Evolutionary conservation across 2,888 invertebrate genomes (phyloP), one percentile per base, ranked within the genome.

Genomic region (Pachliopta kotzebuea): DNA sequence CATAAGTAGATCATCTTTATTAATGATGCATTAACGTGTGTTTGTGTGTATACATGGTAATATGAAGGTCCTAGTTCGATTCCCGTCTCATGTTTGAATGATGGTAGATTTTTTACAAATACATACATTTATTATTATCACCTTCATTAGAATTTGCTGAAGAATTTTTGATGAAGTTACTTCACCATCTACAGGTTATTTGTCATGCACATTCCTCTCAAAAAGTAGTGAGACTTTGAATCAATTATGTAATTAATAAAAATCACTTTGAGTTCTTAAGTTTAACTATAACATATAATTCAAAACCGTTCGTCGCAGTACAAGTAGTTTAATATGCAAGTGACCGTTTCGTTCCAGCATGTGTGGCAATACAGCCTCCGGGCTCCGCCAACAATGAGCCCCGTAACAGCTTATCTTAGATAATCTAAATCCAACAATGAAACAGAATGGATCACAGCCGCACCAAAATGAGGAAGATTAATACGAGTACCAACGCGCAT

Each of bases 341-440:
- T n/a, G 7, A 45, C 18, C 45, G 45, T 45, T 45, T 7, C 18
- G 58, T 67, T 61, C 63, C 64, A 64, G 56, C 64, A 64, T 65
- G 65, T 61, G 69, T 68, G 66, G 59, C 67, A 64, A 68, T 69
- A 67, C 26, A 18, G 60, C 67, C 66, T 60, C 58, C 64, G 57
- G 66, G 64, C 62, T 54, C 56, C 67, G 62, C 67, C 62, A 61
- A 65, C 66, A 65, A 66, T 63, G 60, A 80, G 80, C 82, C 62
- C 31, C 66, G 69, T 67, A 69, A 67, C 62, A 52, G 60, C 65
- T 69, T 71, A 72, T 70, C 71, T 31, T 23, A 62, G 66, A 59
- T 62, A 67, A 72, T 74, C 74, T 72, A 70, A 74, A 73, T 74
- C 72, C 69, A 71, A 67, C 71, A 72, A 72, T 70, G 74, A 73